phyloP scores from a whole-genome alignment of 2,797 vertebrate genomes.

The Ciconia nigra region DNA sequence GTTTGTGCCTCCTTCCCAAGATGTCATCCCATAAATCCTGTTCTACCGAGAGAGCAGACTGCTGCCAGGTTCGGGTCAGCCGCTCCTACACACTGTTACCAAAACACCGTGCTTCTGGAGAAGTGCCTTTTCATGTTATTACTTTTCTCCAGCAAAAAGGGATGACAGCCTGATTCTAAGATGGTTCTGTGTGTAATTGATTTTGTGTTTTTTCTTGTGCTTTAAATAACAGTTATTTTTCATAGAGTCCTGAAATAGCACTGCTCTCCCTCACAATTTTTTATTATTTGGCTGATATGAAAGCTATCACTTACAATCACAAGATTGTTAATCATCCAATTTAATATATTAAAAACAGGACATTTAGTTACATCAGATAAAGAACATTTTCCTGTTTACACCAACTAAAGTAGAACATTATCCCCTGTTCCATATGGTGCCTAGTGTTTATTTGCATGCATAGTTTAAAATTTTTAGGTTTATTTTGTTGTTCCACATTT shows the following conservation, averaged over 20 bases:
- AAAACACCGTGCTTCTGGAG: not conserved
- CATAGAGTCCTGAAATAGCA: not conserved
- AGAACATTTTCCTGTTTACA: not conserved
- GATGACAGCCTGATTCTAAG: not conserved
- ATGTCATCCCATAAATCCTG: not conserved
- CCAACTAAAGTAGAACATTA: not conserved
- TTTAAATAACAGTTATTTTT: slow-evolving; percentile 9
- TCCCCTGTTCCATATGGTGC: not conserved
- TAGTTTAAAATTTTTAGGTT: not conserved
- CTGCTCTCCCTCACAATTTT: not conserved
- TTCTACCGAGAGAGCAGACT: not conserved
- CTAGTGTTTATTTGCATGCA: not conserved
- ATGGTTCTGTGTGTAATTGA: not conserved
- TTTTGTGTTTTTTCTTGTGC: not conserved
- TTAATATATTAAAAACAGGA: not conserved
- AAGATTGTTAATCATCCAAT: not conserved
- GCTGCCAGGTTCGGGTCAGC: not conserved
- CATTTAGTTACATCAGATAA: not conserved
- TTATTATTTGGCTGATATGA: not conserved
- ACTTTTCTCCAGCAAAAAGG: not conserved
- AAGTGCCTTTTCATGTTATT: not conserved
- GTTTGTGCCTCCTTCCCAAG: not conserved
- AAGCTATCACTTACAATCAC: not conserved
- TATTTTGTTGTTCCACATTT: not conserved
- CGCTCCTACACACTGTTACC: not conserved